Evolutionary conservation across 2,888 invertebrate genomes (phyloP).

Genomic region (Tyria jacobaeae): DNA sequence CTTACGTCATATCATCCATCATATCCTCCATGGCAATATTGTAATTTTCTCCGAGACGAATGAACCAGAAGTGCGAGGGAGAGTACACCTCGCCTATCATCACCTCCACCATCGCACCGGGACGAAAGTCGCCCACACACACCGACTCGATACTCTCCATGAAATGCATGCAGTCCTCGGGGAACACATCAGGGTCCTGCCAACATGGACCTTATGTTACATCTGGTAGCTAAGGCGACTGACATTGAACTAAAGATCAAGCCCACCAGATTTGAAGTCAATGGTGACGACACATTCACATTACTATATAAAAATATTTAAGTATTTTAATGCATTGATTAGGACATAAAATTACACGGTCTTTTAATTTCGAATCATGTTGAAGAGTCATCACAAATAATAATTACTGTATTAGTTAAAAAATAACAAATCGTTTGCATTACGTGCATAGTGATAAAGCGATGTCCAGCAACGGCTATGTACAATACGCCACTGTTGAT

Average conservation of each 20-base stretch:
- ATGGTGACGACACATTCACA: not conserved
- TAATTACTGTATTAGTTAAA: too few species aligned
- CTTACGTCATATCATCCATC: slow-evolving; percentile 85
- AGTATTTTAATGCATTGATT: too few species aligned
- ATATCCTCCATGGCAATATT: slow-evolving; percentile 72
- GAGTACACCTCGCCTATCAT: slow-evolving; percentile 85
- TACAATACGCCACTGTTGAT: not conserved
- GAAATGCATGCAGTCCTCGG: slow-evolving; percentile 75
- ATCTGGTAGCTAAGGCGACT: not conserved
- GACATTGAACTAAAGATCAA: not conserved
- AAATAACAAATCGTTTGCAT: not conserved
- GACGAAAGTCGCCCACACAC: slow-evolving; percentile 47
- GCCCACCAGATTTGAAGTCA: not conserved
- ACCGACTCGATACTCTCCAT: slow-evolving; percentile 65
- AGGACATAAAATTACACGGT: too few species aligned
- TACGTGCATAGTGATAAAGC: not conserved
- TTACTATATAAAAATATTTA: too few species aligned
- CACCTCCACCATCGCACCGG: slow-evolving; percentile 72
- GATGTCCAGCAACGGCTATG: not conserved
- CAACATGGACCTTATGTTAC: not conserved
- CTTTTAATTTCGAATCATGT: too few species aligned
- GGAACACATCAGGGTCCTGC: slow-evolving; percentile 78
- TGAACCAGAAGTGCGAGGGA: slow-evolving; percentile 86
- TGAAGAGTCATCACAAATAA: too few species aligned
- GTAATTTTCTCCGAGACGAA: slow-evolving; percentile 67